Evolutionary conservation across 2,797 vertebrate species (phyloP).

Genomic region (Schizothorax lantsangensis): DNA sequence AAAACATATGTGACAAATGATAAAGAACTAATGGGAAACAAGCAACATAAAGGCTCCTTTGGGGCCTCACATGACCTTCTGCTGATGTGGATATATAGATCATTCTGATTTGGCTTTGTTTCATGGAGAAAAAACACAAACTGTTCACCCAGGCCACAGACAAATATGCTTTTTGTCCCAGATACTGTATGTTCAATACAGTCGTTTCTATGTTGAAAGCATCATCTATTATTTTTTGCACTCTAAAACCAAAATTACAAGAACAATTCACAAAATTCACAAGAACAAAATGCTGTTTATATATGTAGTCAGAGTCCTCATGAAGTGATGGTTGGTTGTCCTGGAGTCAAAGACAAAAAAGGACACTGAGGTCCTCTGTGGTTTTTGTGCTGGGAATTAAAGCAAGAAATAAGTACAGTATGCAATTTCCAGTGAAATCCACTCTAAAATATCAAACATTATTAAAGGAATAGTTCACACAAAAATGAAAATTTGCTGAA

Average conservation of each 20-base stretch:
- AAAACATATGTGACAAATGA: slow-evolving; percentile 17
- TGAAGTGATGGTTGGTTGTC: not conserved
- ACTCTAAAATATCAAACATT: not conserved
- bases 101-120: slow-evolving; percentile 47
- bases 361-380: not conserved
- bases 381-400: not conserved
- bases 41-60: slow-evolving; percentile 28
- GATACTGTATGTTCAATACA: not conserved
- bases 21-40: slow-evolving; percentile 37
- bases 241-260: slow-evolving; percentile 8
- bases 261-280: too few relatives aligned
- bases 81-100: slow-evolving; percentile 47
- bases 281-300: slow-evolving; percentile 3
- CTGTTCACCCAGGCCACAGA: not conserved
- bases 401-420: not conserved
- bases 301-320: not conserved
- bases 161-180: not conserved
- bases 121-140: slow-evolving; percentile 31
- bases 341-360: not conserved
- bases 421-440: not conserved
- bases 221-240: not conserved
- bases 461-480: not conserved
- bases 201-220: not conserved
- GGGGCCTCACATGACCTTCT: slow-evolving; percentile 15
- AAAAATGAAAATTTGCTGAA: not conserved